phyloP scores from a whole-genome alignment of 64 coral and sea anemone species.

The Hydrozoanthus tunicans region DNA sequence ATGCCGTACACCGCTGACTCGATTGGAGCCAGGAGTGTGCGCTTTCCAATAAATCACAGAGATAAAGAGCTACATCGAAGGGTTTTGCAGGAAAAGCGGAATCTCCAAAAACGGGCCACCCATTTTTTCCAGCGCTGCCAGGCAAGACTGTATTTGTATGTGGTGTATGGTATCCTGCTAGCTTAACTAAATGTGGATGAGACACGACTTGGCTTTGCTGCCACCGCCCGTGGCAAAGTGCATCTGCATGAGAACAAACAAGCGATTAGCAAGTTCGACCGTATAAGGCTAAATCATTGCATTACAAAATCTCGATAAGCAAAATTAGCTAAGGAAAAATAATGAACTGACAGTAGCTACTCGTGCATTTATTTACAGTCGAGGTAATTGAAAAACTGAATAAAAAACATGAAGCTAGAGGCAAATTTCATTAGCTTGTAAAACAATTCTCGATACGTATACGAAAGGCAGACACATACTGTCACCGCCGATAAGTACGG shows the following conservation, averaged over 20 bases:
- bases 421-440: neutral
- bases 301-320: neutral
- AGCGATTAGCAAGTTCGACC: neutral
- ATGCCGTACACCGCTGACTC: conserved; percentile 20
- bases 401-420: neutral
- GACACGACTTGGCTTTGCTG: conserved; percentile 3
- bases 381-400: neutral
- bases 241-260: conserved; percentile 21
- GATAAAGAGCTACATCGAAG: conserved; percentile 3
- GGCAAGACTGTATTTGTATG: conserved; percentile 25
- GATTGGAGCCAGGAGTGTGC: neutral
- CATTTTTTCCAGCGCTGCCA: conserved; percentile 3
- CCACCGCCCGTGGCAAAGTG: conserved; percentile 8
- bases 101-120: conserved; percentile 6
- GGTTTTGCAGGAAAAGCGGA: neutral
- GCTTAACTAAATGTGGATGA: conserved; percentile 12
- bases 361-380: neutral
- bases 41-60: neutral
- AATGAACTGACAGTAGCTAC: neutral
- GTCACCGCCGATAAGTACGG: neutral
- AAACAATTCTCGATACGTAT: neutral
- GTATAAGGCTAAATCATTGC: neutral
- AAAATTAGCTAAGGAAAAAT: conserved; percentile 5
- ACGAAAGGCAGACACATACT: neutral
- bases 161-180: neutral